Evolutionary conservation across 2,113 vertebrate genomes (phyloP), one percentile per base, ranked within the genome.

Genomic region (Scopus umbretta): DNA sequence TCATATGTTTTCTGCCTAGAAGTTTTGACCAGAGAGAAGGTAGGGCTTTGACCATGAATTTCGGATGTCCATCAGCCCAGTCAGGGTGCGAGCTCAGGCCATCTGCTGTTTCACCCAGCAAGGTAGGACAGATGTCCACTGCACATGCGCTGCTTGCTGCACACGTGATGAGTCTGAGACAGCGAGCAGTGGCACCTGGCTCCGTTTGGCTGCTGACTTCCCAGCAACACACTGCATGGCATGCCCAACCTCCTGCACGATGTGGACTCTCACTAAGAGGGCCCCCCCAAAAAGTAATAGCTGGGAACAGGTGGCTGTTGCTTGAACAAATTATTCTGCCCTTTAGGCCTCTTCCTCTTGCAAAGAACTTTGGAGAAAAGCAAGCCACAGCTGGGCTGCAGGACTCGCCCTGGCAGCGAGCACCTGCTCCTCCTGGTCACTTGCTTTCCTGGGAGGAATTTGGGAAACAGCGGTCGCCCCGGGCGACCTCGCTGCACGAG

Each of bases 201-300:
- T 40, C 16, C 18, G 0, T 15, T 40, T 22, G 83, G 58, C 43
- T 42, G 5, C 49, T 43, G 58, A 12, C 36, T 10, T 43, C 53
- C 17, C 38, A 13, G 30, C 5, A 23, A 40, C 32, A 47, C 8
- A 2, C 80, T 26, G 22, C 2, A 7, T 1, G 17, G 38, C 29
- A 25, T 6, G 7, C 26, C 18, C 43, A 27, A 13, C 36, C 17
- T 47, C 40, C 45, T 32, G 38, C 25, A 13, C 7, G 40, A 25
- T 4, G 7, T 26, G 52, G 17, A 49, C 34, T 65, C 38, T 29
- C 9, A 6, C 29, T 20, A 6, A 16, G 23, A 63, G 29, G 10
- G 1, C 9, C 15, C 8, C 1, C 71, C 5, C 10, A 0, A 6
- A 40, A n/a, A 65, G 12, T 7, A 62, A 20, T 2, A 23, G 20